Evolutionary conservation across 1,140 invertebrate genomes (phyloP), one percentile per base, ranked within the genome.

Genomic region (Lordiphosa stackelbergi): DNA sequence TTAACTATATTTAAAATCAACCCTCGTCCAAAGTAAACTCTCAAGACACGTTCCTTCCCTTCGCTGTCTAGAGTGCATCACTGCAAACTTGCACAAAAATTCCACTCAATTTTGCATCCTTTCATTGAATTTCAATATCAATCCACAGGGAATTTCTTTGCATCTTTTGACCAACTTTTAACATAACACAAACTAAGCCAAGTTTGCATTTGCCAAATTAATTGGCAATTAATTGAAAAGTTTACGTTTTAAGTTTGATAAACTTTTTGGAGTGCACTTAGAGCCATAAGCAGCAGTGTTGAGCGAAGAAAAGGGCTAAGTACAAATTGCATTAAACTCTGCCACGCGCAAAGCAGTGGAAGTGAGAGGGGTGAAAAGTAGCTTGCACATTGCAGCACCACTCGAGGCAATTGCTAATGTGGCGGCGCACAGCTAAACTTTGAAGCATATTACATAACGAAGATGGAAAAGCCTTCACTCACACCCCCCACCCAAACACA

Each of bases 201-300:
- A 53, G 51, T 53, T 41, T 53, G 22, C 11, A 53, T 41, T 42
- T 42, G 28, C 24, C 49, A 68, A 77, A 73, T 83, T 84, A 84
- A 83, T 78, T 84, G 78, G 54, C 56, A 83, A 71, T 81, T 81
- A 81, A 81, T 83, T 77, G 72, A 77, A 83, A 83, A 64, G 55
- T 72, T 69, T 53, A 31, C 28, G 13, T 22, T 13, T 52, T 28
- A 37, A 65, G 53, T 45, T 63, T 40, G 10, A 19, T 11, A 31
- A 75, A 69, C 41, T 75, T 65, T 65, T 43, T 53, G 12, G 10
- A 54, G 54, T 56, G 62, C 53, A 70, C 59, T 56, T 60, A 35
- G 10, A 28, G n/a, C 11, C 11, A 52, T 24, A 55, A 58, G 40
- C 36, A 11, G 13, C 34, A 35, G 28, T 5, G 11, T 2, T 12